Evolutionary conservation across 2,888 invertebrate species (phyloP).

Genomic region (Laothoe populi): DNA sequence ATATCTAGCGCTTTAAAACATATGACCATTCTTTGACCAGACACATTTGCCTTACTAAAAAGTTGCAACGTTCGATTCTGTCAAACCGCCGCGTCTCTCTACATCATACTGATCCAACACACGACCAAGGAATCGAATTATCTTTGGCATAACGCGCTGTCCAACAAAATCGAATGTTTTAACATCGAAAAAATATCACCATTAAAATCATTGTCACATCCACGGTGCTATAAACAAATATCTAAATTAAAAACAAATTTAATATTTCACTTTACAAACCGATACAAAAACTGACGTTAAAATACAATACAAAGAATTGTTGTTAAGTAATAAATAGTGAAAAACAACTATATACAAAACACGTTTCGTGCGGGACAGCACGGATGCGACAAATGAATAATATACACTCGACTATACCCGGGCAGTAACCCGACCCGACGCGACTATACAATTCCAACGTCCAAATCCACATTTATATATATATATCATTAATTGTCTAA

Average conservation of each 20-base stretch:
- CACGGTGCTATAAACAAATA: conserved; percentile 47
- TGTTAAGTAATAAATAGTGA: conserved; percentile 56
- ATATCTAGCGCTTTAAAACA: conserved; percentile 67
- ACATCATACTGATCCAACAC: conserved; percentile 34
- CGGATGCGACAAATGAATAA: conserved; percentile 47
- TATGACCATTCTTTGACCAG: conserved; percentile 71
- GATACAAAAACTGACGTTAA: conserved; percentile 44
- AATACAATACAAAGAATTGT: conserved; percentile 46
- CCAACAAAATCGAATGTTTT: conserved; percentile 49
- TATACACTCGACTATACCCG: conserved; percentile 36
- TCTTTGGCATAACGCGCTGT: conserved; percentile 44
- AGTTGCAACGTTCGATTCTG: conserved; percentile 42
- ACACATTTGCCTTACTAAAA: conserved; percentile 54
- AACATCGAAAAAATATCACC: conserved; percentile 75
- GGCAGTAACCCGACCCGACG: no score
- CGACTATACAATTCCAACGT: conserved; percentile 57
- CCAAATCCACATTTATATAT: conserved; percentile 64
- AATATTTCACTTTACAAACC: conserved; percentile 45
- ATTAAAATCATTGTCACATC: conserved; percentile 54
- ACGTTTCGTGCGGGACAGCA: conserved; percentile 43
- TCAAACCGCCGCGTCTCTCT: conserved; percentile 37
- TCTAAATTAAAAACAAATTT: conserved; percentile 42
- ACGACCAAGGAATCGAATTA: conserved; percentile 40
- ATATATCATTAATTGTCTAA: conserved; percentile 46
- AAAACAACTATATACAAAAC: conserved; percentile 67